phyloP scores from a whole-genome alignment of 2,113 vertebrate species.

The Mobula birostris region DNA sequence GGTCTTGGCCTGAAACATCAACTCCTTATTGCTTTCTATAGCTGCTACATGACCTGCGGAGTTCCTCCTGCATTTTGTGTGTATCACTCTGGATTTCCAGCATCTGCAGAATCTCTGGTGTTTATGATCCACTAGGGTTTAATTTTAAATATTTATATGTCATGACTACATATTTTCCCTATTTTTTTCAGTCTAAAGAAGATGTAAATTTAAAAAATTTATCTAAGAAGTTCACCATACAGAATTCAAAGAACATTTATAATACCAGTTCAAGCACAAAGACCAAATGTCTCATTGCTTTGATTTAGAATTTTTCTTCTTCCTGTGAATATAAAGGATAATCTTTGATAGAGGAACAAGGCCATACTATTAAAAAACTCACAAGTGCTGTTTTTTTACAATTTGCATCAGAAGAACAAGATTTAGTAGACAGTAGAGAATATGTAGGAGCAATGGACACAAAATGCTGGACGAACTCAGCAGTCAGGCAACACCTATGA shows the following conservation, averaged over 20 bases:
- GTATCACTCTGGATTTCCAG: no score
- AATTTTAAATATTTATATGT: neutral
- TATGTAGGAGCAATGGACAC: no score
- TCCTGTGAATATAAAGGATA: slow-evolving; percentile 3
- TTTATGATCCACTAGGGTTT: no score
- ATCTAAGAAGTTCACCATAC: neutral
- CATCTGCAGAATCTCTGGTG: no score
- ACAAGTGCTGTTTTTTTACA: neutral
- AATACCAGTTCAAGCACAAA: neutral
- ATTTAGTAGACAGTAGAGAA: neutral
- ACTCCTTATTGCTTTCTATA: no score
- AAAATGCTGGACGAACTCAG: no score
- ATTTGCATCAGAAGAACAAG: neutral
- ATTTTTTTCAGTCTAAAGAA: neutral
- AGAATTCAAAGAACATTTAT: neutral
- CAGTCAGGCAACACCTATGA: no score
- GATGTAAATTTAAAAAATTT: neutral
- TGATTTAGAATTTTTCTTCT: neutral
- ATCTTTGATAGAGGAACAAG: neutral
- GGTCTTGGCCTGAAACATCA: no score
- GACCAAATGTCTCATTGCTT: neutral
- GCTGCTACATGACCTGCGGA: no score
- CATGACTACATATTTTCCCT: neutral
- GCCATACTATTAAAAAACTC: neutral
- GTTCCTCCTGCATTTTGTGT: no score